phyloP scores from a whole-genome alignment of 2,113 vertebrate genomes.

The Leucosticte australis region DNA sequence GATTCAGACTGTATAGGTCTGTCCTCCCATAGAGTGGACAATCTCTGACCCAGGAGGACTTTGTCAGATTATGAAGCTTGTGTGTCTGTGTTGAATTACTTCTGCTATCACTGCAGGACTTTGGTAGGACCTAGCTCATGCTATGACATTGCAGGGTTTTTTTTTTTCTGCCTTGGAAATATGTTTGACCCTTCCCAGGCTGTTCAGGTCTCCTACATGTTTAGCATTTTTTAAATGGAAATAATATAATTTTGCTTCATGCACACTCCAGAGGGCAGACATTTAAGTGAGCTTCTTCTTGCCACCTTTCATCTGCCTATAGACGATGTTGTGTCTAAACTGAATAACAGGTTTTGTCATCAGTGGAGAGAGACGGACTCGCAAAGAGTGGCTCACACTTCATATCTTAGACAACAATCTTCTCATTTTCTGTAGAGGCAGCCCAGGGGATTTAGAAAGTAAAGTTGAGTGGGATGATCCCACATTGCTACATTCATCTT shows the following conservation, averaged over 20 bases:
- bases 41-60: background rate
- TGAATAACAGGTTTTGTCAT: background rate
- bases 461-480: background rate
- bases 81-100: background rate
- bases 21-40: background rate
- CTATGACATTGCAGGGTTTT: background rate
- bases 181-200: background rate
- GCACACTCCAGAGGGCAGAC: background rate
- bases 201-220: background rate
- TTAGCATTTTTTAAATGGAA: background rate
- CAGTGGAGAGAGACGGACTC: background rate
- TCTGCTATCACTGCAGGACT: background rate
- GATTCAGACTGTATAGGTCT: background rate
- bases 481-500: background rate
- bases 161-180: background rate
- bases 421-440: background rate
- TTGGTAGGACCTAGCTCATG: background rate
- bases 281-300: background rate
- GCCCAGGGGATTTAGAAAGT: background rate
- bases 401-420: background rate
- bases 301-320: background rate
- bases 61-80: background rate
- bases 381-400: background rate
- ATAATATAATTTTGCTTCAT: background rate
- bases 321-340: background rate